phyloP scores from a whole-genome alignment of 2,113 vertebrate genomes.

The Galeopterus variegatus region DNA sequence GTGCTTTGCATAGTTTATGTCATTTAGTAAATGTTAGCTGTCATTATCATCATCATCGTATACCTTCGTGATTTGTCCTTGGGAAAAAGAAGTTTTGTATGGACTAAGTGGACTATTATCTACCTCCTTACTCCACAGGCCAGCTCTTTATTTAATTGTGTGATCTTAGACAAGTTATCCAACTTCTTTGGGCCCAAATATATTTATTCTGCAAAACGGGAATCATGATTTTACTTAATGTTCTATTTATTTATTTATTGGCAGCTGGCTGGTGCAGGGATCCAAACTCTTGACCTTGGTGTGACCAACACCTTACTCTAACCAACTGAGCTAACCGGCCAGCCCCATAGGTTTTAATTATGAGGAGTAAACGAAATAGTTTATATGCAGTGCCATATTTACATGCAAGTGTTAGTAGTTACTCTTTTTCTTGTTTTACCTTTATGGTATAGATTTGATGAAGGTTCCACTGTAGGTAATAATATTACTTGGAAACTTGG shows the following conservation, averaged over 20 bases:
- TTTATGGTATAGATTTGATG: constrained; percentile 12
- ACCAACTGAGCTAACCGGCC: too few relatives aligned
- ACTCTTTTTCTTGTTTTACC: constrained; percentile 12
- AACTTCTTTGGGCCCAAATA: constrained; percentile 57
- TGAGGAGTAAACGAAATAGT: constrained; percentile 59
- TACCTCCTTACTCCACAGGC: background rate
- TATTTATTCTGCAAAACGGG: constrained; percentile 63
- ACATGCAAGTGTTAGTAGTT: constrained; percentile 28
- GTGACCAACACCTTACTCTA: too few relatives aligned
- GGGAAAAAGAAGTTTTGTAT: constrained; percentile 5
- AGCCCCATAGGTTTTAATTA: constrained; percentile 43
- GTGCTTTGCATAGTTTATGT: background rate
- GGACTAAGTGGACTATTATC: constrained; percentile 57
- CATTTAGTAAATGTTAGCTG: constrained; percentile 38
- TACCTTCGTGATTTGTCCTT: constrained; percentile 46
- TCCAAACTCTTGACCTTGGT: too few relatives aligned
- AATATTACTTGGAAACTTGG: constrained; percentile 19
- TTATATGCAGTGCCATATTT: background rate
- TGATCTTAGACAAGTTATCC: constrained; percentile 54
- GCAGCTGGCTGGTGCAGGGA: too few relatives aligned
- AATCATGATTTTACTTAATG: constrained; percentile 47
- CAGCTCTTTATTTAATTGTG: constrained; percentile 54
- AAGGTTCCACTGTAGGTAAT: constrained; percentile 13
- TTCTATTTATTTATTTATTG: too few relatives aligned
- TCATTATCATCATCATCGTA: background rate